A percentile compares a stretch with the other conserved stretches of the same genome.
These are phyloP conservation scores for Merodon equestris DNA, from an alignment of 2,888 invertebrate species.

Conservation along the genomic window DNA sequence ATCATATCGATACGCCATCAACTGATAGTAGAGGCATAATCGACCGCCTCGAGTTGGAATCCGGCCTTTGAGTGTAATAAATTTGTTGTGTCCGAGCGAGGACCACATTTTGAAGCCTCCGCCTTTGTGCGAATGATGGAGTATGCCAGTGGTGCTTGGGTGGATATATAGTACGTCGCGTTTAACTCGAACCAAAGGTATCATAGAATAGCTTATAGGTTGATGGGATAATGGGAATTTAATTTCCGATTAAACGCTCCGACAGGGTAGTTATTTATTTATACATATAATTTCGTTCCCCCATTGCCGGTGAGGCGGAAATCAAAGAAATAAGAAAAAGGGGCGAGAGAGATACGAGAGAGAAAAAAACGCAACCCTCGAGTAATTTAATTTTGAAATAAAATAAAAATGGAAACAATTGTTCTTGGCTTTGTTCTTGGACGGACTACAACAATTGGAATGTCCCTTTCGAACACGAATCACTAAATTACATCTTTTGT, in stretches of 20 bases:
- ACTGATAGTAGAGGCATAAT: conserved; percentile 14
- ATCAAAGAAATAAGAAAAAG: conserved; percentile 24
- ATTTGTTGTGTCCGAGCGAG: conserved; percentile 15
- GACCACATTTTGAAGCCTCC: neutral
- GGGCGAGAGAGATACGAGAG: too few species aligned
- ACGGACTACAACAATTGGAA: conserved; percentile 18
- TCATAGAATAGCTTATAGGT: conserved; percentile 15
- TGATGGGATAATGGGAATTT: conserved; percentile 53
- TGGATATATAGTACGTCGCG: conserved; percentile 15
- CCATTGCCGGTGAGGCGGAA: neutral
- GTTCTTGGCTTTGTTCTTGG: neutral
- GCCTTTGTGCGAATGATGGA: too few species aligned
- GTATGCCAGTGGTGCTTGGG: too few species aligned
- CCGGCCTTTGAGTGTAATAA: conserved; percentile 30
- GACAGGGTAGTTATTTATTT: neutral
- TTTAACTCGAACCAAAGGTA: conserved; percentile 29
- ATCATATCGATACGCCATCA: conserved; percentile 41
- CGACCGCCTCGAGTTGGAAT: conserved; percentile 12
- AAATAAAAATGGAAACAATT: conserved; percentile 33
- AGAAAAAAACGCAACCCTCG: conserved; percentile 12
- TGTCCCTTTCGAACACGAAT: conserved; percentile 37
- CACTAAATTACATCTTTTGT: conserved; percentile 27
- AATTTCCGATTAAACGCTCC: conserved; percentile 59
- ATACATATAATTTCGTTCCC: conserved; percentile 10
- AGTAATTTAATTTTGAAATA: conserved; percentile 42